These are phyloP conservation scores for Kryphioiulus occultus DNA, from an alignment of 2,888 invertebrate species.

Conservation along the genomic window DNA sequence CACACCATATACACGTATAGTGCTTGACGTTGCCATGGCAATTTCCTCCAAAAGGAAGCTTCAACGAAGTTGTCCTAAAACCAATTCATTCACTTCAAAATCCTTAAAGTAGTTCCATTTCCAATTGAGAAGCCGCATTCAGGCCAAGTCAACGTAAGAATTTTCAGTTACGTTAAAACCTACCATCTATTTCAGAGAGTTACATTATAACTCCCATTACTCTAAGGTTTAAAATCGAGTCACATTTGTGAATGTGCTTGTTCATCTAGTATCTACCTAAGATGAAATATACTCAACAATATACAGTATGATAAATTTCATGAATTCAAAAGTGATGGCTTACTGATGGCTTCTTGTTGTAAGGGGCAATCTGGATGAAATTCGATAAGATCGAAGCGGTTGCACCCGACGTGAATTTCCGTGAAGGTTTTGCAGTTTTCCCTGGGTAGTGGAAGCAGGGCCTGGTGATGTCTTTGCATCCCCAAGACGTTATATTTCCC, in stretches of 20 bases:
- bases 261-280: too few relatives aligned
- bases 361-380: conserved; percentile 52
- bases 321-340: background rate
- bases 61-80: background rate
- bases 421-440: conserved; percentile 50
- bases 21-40: background rate
- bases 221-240: too few relatives aligned
- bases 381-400: conserved; percentile 51
- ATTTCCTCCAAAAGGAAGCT: background rate
- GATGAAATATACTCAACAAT: too few relatives aligned
- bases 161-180: too few relatives aligned
- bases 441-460: conserved; percentile 12
- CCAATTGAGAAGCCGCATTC: background rate
- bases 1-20: too few relatives aligned
- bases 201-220: too few relatives aligned
- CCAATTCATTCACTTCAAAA: background rate
- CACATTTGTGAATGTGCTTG: too few relatives aligned
- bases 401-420: conserved; percentile 52
- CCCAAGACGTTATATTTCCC: conserved; percentile 78
- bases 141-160: too few relatives aligned
- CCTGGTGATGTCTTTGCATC: conserved; percentile 66
- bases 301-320: background rate
- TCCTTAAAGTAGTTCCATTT: background rate
- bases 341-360: conserved; percentile 51
- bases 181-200: too few relatives aligned